A percentile compares a stretch with the other conserved stretches of the same genome.
Conservation (phyloP, 2,113 vertebrate species). For the Dromiciops gliroides region DNA sequence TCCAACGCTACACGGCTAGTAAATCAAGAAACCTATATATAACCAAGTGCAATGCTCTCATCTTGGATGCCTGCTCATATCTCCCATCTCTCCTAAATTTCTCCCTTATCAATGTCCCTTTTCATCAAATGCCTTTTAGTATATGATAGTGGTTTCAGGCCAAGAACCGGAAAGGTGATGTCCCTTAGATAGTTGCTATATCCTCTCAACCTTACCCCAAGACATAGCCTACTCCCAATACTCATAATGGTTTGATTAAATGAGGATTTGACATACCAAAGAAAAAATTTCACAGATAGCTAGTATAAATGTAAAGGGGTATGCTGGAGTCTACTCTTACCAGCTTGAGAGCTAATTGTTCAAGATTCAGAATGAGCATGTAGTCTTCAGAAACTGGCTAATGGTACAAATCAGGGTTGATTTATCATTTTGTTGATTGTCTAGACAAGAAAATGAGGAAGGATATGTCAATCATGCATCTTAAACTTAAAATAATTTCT, state of each 20-base stretch:
- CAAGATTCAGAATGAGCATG: not conserved
- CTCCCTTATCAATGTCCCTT: not conserved
- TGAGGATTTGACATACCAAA: not conserved
- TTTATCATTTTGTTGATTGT: not conserved
- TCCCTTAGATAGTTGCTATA: not conserved
- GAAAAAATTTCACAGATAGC: not conserved
- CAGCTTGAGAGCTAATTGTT: not conserved
- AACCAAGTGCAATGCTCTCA: not conserved
- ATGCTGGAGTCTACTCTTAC: not conserved
- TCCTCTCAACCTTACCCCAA: not conserved
- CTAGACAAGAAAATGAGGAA: not conserved
- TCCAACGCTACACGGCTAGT: not conserved
- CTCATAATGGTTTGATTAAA: not conserved
- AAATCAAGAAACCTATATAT: not conserved
- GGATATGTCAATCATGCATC: not conserved
- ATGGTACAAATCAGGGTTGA: not conserved
- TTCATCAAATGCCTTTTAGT: too few species aligned
- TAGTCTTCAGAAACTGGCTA: not conserved
- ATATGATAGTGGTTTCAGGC: not conserved
- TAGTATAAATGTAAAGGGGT: not conserved
- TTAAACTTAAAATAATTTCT: not conserved
- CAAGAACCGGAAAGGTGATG: not conserved
- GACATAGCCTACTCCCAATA: not conserved
- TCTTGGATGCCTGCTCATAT: not conserved
- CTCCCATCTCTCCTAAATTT: not conserved